These are phyloP conservation scores for Argopecten irradians DNA, from an alignment of 1,140 invertebrate genomes.

Conservation along the genomic window DNA sequence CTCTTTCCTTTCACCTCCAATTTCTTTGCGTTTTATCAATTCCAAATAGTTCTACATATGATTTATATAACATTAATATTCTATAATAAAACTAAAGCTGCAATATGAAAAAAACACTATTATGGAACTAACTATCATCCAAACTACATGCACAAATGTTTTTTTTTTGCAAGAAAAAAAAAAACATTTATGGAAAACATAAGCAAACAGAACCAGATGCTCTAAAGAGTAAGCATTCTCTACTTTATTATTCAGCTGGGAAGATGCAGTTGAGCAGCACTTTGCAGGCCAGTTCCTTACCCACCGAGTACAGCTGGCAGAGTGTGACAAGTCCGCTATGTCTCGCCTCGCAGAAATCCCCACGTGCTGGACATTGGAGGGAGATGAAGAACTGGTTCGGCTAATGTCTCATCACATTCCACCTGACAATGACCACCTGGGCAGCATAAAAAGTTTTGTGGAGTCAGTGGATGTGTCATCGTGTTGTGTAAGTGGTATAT, in stretches of 20 bases:
- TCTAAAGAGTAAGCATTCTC: too few relatives aligned
- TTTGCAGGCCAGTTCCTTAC: slow-evolving; percentile 64
- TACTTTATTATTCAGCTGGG: slow-evolving; percentile 64
- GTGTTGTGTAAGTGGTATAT: slow-evolving; percentile 65
- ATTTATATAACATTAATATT: too few relatives aligned
- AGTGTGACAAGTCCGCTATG: slow-evolving; percentile 66
- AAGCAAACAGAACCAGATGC: neutral
- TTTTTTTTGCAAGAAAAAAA: too few relatives aligned
- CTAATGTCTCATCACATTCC: slow-evolving; percentile 72
- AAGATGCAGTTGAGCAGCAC: slow-evolving; percentile 67
- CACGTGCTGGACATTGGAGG: slow-evolving; percentile 71
- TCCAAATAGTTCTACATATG: too few relatives aligned
- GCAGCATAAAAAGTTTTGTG: slow-evolving; percentile 72
- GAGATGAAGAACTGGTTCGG: slow-evolving; percentile 74
- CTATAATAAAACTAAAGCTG: too few relatives aligned
- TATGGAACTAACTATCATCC: too few relatives aligned
- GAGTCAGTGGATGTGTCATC: slow-evolving; percentile 74
- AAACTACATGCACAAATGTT: too few relatives aligned
- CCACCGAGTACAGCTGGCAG: slow-evolving; percentile 50
- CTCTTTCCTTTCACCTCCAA: too few relatives aligned
- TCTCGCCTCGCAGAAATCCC: slow-evolving; percentile 60
- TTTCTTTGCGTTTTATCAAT: too few relatives aligned
- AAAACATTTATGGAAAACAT: neutral
- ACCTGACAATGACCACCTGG: slow-evolving; percentile 70
- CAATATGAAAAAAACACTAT: too few relatives aligned